A percentile compares a stretch with the other conserved stretches of the same genome.
phyloP scores from a whole-genome alignment of 1,140 invertebrate species.

The Drosophila rufa region DNA sequence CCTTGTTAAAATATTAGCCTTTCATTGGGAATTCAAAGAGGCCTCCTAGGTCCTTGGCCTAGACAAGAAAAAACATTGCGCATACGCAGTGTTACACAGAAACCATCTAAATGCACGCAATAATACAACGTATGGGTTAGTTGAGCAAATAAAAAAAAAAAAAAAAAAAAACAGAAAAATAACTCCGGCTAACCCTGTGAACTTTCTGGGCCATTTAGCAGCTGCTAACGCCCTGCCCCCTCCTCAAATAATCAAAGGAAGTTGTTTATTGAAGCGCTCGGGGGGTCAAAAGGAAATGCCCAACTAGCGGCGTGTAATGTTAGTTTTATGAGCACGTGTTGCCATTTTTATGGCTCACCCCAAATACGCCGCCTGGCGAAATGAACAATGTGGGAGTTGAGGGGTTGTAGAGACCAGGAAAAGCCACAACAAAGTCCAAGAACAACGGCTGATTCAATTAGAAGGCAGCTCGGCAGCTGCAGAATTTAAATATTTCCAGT shows the following conservation, averaged over 20 bases:
- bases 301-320: slow-evolving; percentile 54
- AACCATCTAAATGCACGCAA: slow-evolving; percentile 16
- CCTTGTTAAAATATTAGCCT: background rate
- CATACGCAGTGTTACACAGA: slow-evolving; percentile 21
- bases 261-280: slow-evolving; percentile 51
- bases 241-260: slow-evolving; percentile 56
- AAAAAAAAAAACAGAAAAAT: background rate
- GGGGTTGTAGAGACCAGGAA: background rate
- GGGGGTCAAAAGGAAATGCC: slow-evolving; percentile 17
- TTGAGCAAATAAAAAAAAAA: background rate
- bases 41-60: background rate
- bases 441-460: slow-evolving; percentile 65
- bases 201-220: slow-evolving; percentile 59
- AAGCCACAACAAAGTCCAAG: slow-evolving; percentile 66
- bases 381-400: slow-evolving; percentile 22
- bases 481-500: slow-evolving; percentile 54
- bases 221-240: slow-evolving; percentile 28
- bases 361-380: slow-evolving; percentile 5
- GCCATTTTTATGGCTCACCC: slow-evolving; percentile 58
- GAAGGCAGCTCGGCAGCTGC: slow-evolving; percentile 48
- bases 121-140: slow-evolving; percentile 5
- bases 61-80: slow-evolving; percentile 21
- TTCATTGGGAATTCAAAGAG: background rate
- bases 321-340: slow-evolving; percentile 67
- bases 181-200: slow-evolving; percentile 31